These are phyloP conservation scores for Epinotia nisella DNA, from an alignment of 2,888 invertebrate genomes.

Conservation along the genomic window DNA sequence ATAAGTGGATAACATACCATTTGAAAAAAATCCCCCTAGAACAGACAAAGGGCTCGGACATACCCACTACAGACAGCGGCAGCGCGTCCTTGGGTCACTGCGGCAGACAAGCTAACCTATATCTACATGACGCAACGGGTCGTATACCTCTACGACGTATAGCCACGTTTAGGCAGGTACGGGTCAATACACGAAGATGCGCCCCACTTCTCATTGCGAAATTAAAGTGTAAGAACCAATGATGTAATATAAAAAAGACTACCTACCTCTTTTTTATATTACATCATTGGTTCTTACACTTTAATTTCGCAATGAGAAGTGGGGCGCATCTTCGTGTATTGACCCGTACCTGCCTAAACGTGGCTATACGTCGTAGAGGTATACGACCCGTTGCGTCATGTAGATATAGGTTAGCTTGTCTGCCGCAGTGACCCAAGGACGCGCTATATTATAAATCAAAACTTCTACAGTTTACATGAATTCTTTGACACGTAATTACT, in stretches of 20 bases:
- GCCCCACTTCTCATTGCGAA: not conserved
- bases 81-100: constrained; percentile 19
- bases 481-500: too few relatives aligned
- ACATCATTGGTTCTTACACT: too few relatives aligned
- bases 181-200: not conserved
- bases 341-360: not conserved
- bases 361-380: not conserved
- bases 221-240: too few relatives aligned
- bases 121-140: constrained; percentile 15
- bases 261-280: too few relatives aligned
- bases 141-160: not conserved
- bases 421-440: constrained; percentile 22
- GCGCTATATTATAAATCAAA: too few relatives aligned
- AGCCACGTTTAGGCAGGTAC: not conserved
- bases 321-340: not conserved
- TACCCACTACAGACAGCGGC: not conserved
- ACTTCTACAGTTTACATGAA: too few relatives aligned
- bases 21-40: not conserved
- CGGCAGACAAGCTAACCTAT: constrained; percentile 26
- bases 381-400: constrained; percentile 7
- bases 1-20: too few relatives aligned
- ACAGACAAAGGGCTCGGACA: not conserved
- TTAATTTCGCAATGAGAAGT: too few relatives aligned
- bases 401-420: constrained; percentile 27
- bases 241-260: too few relatives aligned